A percentile compares a stretch with the other conserved stretches of the same genome.
Conservation (phyloP, 2,797 vertebrate species). For the Staurois parvus region DNA sequence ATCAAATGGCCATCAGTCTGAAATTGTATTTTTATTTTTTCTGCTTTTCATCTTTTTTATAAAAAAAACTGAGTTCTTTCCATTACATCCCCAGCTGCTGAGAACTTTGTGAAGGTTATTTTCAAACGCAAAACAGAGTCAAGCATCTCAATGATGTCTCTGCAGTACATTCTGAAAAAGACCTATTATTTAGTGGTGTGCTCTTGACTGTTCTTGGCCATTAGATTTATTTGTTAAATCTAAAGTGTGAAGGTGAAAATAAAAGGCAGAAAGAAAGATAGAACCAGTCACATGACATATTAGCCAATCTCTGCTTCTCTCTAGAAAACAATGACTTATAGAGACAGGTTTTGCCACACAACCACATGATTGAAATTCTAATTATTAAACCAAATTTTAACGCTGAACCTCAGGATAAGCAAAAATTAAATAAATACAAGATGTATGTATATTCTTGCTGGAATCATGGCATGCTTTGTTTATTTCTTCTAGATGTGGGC, state of each 20-base stretch:
- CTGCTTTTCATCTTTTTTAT: conserved; percentile 35
- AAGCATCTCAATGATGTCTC: conserved; percentile 48
- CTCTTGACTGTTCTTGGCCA: conserved; percentile 53
- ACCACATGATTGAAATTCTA: too few relatives aligned
- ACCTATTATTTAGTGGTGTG: conserved; percentile 57
- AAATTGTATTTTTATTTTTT: conserved; percentile 29
- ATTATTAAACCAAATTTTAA: too few relatives aligned
- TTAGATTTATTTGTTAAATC: conserved; percentile 57
- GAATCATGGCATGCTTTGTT: too few relatives aligned
- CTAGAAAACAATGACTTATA: neutral
- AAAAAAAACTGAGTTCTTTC: conserved; percentile 40
- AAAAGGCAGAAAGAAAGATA: conserved; percentile 46
- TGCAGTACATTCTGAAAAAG: conserved; percentile 38
- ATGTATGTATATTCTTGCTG: too few relatives aligned
- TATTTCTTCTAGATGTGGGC: too few relatives aligned
- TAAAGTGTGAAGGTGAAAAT: conserved; percentile 55
- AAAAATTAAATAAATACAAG: too few relatives aligned
- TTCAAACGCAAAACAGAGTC: conserved; percentile 54
- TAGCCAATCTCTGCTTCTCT: neutral
- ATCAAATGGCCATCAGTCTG: conserved; percentile 28
- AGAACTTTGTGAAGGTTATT: conserved; percentile 59
- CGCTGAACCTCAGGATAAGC: too few relatives aligned
- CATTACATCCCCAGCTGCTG: conserved; percentile 31
- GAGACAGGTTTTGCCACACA: neutral
- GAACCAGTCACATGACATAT: neutral